Evolutionary conservation across 1,140 invertebrate genomes (phyloP), one percentile per base, ranked within the genome.

Genomic region (Arctopsyche grandis): DNA sequence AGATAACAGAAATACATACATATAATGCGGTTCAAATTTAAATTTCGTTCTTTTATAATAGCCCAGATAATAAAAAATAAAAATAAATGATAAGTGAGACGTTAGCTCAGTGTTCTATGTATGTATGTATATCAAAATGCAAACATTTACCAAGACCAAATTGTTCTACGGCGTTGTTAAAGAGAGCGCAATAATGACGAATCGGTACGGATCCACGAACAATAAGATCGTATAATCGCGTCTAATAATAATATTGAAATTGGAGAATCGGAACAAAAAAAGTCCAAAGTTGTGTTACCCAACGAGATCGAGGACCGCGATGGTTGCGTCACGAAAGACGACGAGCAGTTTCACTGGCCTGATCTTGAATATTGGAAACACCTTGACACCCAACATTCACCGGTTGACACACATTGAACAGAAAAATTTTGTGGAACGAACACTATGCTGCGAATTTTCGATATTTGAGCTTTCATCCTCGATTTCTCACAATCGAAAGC

Each of bases 291-390:
- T n/a, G 10, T 66, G 21, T 66, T 66, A 66, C 24, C 24, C 63
- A 66, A 66, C 63, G 22, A 29, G 21, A 52, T 66, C 63, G 12
- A 52, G 9, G 24, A 66, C 14, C 63, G 22, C 21, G n/a, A n/a
- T 38, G 22, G 63, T 66, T 66, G 63, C 63, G 63, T 66, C 63
- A 66, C 63, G 29, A 38, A 38, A 38, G 29, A 38, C 29, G 48
- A 52, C 48, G 63, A 29, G 22, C 21, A 66, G 14, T 66, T 66
- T 29, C 21, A 24, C 24, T 14, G 63, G 58, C 63, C 63, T 26
- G 63, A 66, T 66, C 63, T 66, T 66, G 63, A 66, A 66, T 66
- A 66, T 66, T 66, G 63, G 63, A 66, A 66, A 29, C 63, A 22
- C 63, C 63, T 66, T 66, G 63, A 66, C 63, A 14, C 16, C 48